These are phyloP conservation scores for Eidolon dupreanum DNA, from an alignment of 2,797 vertebrate genomes.

Conservation along the genomic window DNA sequence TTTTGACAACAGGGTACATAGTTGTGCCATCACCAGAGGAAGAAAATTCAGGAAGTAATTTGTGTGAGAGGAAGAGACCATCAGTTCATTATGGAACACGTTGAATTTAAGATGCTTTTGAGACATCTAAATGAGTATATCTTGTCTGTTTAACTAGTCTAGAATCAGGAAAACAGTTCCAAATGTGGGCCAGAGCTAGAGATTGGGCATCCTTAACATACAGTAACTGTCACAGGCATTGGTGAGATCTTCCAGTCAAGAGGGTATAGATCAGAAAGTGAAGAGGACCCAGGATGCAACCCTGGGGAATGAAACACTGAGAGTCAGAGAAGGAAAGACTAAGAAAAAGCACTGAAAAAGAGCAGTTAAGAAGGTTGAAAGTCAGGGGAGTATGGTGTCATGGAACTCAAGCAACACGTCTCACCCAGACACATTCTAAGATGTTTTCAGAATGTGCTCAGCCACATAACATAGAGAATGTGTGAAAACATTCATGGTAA, in stretches of 20 bases:
- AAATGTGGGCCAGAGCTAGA: not conserved
- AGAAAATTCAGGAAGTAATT: not conserved
- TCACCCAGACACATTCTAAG: not conserved
- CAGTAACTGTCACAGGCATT: not conserved
- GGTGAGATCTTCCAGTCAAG: not conserved
- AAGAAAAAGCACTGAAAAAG: not conserved
- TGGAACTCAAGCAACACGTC: not conserved
- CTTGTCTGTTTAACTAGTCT: not conserved
- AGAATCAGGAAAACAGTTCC: not conserved
- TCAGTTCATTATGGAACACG: not conserved
- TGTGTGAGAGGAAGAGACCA: not conserved
- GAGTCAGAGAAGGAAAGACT: not conserved
- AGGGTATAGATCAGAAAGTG: not conserved
- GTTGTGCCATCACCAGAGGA: not conserved
- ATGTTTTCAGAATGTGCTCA: not conserved
- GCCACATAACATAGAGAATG: not conserved
- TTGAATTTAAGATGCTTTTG: not conserved
- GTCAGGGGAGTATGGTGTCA: not conserved
- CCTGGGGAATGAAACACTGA: not conserved
- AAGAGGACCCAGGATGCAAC: not conserved
- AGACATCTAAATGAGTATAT: not conserved
- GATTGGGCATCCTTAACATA: not conserved
- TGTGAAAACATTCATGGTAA: not conserved
- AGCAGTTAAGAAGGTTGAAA: not conserved
- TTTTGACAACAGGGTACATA: not conserved